These are phyloP conservation scores for Protobothrops flavoviridis DNA, from an alignment of 2,113 vertebrate species.

Conservation along the genomic window DNA sequence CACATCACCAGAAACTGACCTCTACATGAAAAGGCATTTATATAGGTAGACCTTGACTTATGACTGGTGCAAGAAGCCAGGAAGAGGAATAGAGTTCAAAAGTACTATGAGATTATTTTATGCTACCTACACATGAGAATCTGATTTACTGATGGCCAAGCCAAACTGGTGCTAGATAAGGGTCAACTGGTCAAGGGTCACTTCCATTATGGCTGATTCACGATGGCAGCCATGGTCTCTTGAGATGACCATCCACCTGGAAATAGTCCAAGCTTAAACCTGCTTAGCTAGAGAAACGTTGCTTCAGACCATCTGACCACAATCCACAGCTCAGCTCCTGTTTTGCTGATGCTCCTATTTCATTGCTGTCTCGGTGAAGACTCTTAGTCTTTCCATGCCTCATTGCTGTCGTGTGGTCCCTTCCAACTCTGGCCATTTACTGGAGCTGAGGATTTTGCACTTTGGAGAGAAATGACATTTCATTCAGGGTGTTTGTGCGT, in stretches of 20 bases:
- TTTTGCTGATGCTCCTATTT: not conserved
- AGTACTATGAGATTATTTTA: not conserved
- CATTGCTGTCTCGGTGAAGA: not conserved
- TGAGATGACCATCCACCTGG: not conserved
- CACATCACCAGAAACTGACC: not conserved
- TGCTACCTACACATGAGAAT: not conserved
- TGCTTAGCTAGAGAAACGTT: not conserved
- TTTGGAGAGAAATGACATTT: constrained; percentile 63
- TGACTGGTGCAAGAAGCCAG: not conserved
- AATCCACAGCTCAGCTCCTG: not conserved
- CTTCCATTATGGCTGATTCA: not conserved
- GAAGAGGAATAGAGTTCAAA: not conserved
- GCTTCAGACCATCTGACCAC: not conserved
- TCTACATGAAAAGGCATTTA: not conserved
- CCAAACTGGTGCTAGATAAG: not conserved
- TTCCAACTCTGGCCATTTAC: not conserved
- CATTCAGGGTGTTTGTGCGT: constrained; percentile 45
- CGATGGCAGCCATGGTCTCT: not conserved
- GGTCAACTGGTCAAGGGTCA: not conserved
- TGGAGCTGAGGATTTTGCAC: constrained; percentile 59
- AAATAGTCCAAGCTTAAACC: not conserved
- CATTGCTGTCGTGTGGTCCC: not conserved
- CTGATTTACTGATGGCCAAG: not conserved
- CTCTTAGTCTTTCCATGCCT: not conserved
- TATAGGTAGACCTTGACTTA: not conserved